A percentile compares a stretch with the other conserved stretches of the same genome.
phyloP scores from a whole-genome alignment of 2,888 invertebrate species.

The Tribolium freemani region DNA sequence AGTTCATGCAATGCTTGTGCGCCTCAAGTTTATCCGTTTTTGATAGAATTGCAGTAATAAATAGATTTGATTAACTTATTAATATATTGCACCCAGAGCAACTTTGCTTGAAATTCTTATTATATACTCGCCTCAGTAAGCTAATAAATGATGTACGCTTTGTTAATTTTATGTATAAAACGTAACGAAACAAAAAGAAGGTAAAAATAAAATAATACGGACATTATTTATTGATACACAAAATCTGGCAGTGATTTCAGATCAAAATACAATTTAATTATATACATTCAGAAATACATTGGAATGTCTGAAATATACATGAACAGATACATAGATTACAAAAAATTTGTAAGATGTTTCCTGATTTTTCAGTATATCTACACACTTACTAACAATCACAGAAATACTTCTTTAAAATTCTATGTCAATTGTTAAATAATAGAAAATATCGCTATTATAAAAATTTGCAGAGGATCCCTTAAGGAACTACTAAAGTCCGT shows the following conservation, averaged over 20 bases:
- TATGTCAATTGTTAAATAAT: slow-evolving; percentile 45
- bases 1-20: too few species aligned
- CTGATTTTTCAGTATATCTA: slow-evolving; percentile 53
- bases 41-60: too few species aligned
- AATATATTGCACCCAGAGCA: too few species aligned
- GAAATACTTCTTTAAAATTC: slow-evolving; percentile 60
- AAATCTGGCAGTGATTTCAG: slow-evolving; percentile 66
- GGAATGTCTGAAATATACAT: slow-evolving; percentile 66
- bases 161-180: not conserved
- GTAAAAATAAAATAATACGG: slow-evolving; percentile 53
- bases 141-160: too few species aligned
- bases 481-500: slow-evolving; percentile 1
- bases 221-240: slow-evolving; percentile 64
- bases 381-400: slow-evolving; percentile 67
- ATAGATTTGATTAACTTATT: too few species aligned
- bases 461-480: slow-evolving; percentile 23
- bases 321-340: slow-evolving; percentile 63
- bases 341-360: slow-evolving; percentile 52
- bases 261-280: slow-evolving; percentile 66
- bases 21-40: too few species aligned
- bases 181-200: slow-evolving; percentile 24
- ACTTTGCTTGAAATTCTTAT: too few species aligned
- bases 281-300: slow-evolving; percentile 66
- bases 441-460: slow-evolving; percentile 35
- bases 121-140: too few species aligned